phyloP scores from a whole-genome alignment of 2,113 vertebrate genomes.

The Dryoscopus gambensis region DNA sequence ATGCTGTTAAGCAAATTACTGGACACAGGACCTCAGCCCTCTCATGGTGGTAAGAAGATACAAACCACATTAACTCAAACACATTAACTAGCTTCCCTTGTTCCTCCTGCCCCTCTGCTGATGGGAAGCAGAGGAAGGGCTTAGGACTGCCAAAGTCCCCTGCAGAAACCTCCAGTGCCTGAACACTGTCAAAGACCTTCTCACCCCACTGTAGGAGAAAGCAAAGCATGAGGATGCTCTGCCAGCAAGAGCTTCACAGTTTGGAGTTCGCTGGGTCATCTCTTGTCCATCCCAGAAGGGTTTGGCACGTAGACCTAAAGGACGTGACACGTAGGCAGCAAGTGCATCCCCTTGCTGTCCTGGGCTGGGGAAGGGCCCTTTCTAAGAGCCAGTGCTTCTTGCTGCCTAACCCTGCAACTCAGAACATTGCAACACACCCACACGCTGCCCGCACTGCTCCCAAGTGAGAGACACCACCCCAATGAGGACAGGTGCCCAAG shows the following conservation, averaged over 20 bases:
- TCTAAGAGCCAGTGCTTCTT: neutral
- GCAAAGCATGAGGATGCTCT: neutral
- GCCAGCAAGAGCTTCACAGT: neutral
- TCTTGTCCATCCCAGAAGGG: neutral
- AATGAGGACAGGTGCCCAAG: rapidly evolving
- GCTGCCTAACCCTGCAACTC: neutral
- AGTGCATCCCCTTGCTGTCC: neutral
- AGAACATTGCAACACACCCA: neutral
- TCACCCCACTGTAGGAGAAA: neutral
- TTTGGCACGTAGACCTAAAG: constrained; percentile 11
- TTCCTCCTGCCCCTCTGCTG: neutral
- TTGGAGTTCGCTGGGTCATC: neutral
- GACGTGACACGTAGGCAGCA: rapidly evolving
- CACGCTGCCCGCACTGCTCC: rapidly evolving
- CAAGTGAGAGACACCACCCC: neutral
- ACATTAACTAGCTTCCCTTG: neutral
- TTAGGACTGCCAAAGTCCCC: neutral
- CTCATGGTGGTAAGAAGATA: neutral
- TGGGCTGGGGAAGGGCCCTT: neutral
- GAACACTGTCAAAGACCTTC: neutral
- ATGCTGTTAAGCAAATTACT: neutral
- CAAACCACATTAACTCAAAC: neutral
- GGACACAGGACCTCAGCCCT: neutral
- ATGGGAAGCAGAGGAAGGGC: neutral
- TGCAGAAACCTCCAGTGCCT: neutral